Conservation (phyloP, 2,113 vertebrate genomes). For the Aspidoscelis tigris region DNA sequence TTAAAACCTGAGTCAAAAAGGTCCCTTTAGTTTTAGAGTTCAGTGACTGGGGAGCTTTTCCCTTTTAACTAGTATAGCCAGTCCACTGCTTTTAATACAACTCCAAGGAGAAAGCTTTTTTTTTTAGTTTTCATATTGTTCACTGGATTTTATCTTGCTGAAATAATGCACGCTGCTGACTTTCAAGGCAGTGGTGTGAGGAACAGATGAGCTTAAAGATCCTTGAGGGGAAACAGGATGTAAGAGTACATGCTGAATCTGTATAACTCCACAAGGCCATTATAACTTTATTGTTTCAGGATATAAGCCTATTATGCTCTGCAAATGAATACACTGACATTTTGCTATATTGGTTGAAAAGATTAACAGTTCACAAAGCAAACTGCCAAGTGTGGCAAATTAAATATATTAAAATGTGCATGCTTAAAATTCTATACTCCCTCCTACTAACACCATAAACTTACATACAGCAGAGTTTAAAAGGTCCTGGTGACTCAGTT, state of each 20-base stretch:
- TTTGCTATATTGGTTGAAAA: slow-evolving; percentile 76
- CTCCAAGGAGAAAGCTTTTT: too few species aligned
- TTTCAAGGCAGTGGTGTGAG: slow-evolving; percentile 37
- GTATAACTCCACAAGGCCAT: slow-evolving; percentile 67
- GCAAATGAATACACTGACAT: slow-evolving; percentile 78
- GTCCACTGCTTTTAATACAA: too few species aligned
- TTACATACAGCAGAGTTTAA: slow-evolving; percentile 62
- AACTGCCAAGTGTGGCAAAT: slow-evolving; percentile 72
- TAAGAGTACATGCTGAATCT: slow-evolving; percentile 54
- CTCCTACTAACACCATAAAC: slow-evolving; percentile 59
- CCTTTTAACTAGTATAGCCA: too few species aligned
- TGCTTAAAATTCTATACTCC: slow-evolving; percentile 67
- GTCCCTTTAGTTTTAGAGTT: too few species aligned
- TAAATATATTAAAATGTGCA: slow-evolving; percentile 76
- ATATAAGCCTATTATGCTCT: slow-evolving; percentile 76
- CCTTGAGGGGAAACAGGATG: slow-evolving; percentile 64
- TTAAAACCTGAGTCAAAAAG: too few species aligned
- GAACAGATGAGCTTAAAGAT: slow-evolving; percentile 58
- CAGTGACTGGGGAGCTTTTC: too few species aligned
- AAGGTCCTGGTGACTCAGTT: slow-evolving; percentile 60
- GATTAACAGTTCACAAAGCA: slow-evolving; percentile 79
- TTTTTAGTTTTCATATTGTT: slow-evolving; percentile 18
- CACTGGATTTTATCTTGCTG: slow-evolving; percentile 42
- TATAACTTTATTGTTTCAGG: slow-evolving; percentile 78
- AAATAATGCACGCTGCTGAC: slow-evolving; percentile 38